Conservation (phyloP, 2,797 vertebrate species). For the Margarornis squamiger region DNA sequence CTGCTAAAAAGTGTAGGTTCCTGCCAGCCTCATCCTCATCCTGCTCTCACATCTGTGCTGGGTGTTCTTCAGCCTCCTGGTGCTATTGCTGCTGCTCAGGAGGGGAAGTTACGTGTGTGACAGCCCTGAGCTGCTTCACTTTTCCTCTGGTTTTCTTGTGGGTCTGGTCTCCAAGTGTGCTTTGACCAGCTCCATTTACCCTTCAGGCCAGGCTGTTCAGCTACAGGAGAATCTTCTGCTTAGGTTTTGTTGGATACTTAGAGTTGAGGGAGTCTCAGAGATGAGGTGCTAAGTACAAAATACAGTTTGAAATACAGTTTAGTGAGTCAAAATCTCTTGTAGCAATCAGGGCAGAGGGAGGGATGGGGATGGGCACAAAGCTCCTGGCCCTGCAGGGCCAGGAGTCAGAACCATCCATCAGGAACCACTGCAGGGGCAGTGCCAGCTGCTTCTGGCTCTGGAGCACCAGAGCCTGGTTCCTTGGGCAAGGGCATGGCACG, state of each 20-base stretch:
- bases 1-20: neutral
- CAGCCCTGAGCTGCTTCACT: neutral
- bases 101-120: neutral
- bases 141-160: neutral
- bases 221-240: neutral
- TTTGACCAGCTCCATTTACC: neutral
- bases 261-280: neutral
- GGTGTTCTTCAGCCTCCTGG: neutral
- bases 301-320: neutral
- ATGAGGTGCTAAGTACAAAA: neutral
- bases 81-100: neutral
- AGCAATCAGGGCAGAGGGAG: neutral
- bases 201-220: neutral
- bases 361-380: neutral
- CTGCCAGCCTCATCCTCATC: neutral
- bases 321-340: neutral
- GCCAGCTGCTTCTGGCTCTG: neutral
- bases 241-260: neutral
- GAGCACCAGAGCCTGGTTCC: neutral
- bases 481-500: neutral
- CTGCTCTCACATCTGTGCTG: neutral
- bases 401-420: neutral
- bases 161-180: rapidly evolving
- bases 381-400: rapidly evolving
- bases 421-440: neutral